Conservation (phyloP, 2,797 vertebrate genomes). For the Amblyraja radiata region DNA sequence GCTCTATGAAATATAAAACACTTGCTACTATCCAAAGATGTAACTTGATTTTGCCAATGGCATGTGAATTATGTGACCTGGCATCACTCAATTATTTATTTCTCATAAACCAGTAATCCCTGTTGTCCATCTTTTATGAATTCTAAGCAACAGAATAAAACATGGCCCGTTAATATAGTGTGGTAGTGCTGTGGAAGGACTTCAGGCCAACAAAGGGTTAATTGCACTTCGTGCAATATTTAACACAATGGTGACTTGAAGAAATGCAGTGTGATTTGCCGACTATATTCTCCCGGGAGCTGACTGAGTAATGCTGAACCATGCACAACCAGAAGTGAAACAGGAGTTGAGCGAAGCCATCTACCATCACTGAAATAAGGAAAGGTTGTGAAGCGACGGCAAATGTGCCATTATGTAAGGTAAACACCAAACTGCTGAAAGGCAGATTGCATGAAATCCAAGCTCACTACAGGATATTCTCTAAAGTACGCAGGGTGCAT, state of each 20-base stretch:
- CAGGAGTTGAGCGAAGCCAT: not conserved
- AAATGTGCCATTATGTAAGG: not conserved
- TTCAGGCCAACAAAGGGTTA: slow-evolving; percentile 20
- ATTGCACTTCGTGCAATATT: slow-evolving; percentile 24
- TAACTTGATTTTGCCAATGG: slow-evolving; percentile 17
- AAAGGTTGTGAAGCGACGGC: not conserved
- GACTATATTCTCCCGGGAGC: not conserved
- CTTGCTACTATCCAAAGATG: not conserved
- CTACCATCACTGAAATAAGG: not conserved
- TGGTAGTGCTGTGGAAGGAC: not conserved
- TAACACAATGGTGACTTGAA: not conserved
- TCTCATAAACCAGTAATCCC: slow-evolving; percentile 20
- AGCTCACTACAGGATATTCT: not conserved
- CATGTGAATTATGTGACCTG: slow-evolving; percentile 31
- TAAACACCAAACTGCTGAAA: not conserved
- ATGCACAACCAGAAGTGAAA: not conserved
- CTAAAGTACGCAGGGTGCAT: not conserved
- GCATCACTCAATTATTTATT: slow-evolving; percentile 32
- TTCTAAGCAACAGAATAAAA: slow-evolving; percentile 9
- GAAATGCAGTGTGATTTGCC: slow-evolving; percentile 16
- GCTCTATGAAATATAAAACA: slow-evolving; percentile 25
- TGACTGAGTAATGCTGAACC: slow-evolving; percentile 23
- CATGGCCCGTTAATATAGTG: not conserved
- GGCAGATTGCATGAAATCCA: not conserved
- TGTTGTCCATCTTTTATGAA: slow-evolving; percentile 24